Evolutionary conservation across 1,140 invertebrate species (phyloP), one percentile per base, ranked within the genome.

Genomic region (Stratiolaelaps scimitus): DNA sequence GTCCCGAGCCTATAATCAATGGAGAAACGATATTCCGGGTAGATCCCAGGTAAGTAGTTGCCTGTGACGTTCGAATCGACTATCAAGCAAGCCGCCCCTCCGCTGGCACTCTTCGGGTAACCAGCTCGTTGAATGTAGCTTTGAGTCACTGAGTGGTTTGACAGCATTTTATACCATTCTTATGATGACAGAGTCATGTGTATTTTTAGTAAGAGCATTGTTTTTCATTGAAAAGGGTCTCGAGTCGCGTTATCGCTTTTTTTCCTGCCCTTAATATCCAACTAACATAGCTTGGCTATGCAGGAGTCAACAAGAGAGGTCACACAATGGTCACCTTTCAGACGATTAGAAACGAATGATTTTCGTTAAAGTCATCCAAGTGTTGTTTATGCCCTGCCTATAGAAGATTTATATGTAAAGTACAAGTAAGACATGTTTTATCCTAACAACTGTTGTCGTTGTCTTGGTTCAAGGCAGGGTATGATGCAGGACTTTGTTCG

Each of bases 401-500:
- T n/a, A n/a, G n/a, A n/a, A n/a, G n/a, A n/a, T 23, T 28, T 48
- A 48, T 20, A 15, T 48, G 26, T 48, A 48, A 23, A 23, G 7
- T 28, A 28, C 47, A 20, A 23, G 7, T 23, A 48, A 28, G 15
- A 45, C n/a, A 45, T 13, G 44, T 23, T 48, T 4, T 28, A 20
- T 6, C 15, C 19, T 48, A 4, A 15, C 7, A 28, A 45, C 13
- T 20, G 26, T 23, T 15, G 15, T 48, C 15, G 4, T 28, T 28
- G 13, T 17, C 15, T 20, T 26, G 26, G 1, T 34, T 20, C 4
- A 20, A 60, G 53, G 23, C 53, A 60, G 23, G 34, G 26, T 17
- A 23, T 60, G 13, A 60, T 60, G 15, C 53, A 60, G 34, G 53
- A 60, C 53, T 60, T 60, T 23, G 53, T 60, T 23, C 15, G 53